Evolutionary conservation across 2,797 vertebrate genomes (phyloP).

Genomic region (Rhabdophis nuchalis): DNA sequence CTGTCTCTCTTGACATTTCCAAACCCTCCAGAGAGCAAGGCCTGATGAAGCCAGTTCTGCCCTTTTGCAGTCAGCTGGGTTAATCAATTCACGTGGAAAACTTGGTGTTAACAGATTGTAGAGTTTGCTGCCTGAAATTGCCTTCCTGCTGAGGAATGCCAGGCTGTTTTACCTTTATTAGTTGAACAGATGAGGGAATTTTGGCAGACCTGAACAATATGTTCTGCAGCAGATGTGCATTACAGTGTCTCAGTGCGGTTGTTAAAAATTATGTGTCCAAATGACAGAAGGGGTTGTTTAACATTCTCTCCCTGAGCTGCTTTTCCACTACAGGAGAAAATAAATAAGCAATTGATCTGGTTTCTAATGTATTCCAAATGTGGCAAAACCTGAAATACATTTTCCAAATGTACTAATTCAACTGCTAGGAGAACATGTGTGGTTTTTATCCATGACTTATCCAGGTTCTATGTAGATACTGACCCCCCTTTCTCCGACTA

Average conservation of each 20-base stretch:
- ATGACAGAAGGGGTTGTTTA: background rate
- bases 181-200: background rate
- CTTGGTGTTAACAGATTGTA: background rate
- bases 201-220: background rate
- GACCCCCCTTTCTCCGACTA: too few species aligned
- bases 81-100: background rate
- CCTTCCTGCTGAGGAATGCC: background rate
- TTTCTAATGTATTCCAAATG: constrained; percentile 4
- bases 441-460: background rate
- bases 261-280: background rate
- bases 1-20: background rate
- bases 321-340: background rate
- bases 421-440: background rate
- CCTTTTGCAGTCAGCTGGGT: background rate
- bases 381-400: background rate
- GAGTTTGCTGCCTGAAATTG: background rate
- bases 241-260: background rate
- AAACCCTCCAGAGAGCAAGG: background rate
- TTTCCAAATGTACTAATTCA: background rate
- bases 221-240: background rate
- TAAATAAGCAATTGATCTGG: background rate
- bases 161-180: background rate
- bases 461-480: background rate
- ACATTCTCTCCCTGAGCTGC: background rate
- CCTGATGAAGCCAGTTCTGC: background rate